Evolutionary conservation across 2,113 vertebrate genomes (phyloP).

Genomic region (Zosterops japonicus): DNA sequence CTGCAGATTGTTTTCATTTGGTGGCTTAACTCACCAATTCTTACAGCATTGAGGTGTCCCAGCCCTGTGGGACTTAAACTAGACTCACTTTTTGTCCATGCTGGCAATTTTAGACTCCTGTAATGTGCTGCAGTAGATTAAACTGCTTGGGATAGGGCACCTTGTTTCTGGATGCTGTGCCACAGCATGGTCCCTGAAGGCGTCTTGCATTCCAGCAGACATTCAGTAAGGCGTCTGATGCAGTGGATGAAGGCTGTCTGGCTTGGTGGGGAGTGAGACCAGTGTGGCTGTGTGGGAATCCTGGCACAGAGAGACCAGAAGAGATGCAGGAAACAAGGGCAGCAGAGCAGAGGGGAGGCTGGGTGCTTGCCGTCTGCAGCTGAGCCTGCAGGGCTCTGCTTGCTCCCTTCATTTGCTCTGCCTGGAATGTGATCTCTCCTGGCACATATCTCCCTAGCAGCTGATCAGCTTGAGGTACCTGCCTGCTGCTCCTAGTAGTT

Average conservation of each 20-base stretch:
- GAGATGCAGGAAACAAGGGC: background rate
- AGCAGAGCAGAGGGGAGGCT: too few relatives aligned
- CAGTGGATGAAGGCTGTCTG: background rate
- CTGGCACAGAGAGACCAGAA: accelerated
- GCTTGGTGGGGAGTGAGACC: background rate
- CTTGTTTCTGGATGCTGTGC: background rate
- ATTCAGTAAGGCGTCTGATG: background rate
- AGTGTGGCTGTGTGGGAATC: background rate
- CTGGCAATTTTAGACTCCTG: background rate
- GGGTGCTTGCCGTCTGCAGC: background rate
- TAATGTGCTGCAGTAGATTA: background rate
- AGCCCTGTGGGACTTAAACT: background rate
- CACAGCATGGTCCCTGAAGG: accelerated
- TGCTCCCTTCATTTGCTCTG: background rate
- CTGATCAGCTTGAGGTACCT: background rate
- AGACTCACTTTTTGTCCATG: background rate
- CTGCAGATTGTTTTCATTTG: background rate
- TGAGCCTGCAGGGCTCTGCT: background rate
- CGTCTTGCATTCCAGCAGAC: background rate
- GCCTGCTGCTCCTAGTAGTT: background rate
- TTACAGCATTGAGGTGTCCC: background rate
- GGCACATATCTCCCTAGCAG: background rate
- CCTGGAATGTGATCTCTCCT: background rate
- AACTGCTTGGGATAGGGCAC: background rate
- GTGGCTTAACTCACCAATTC: background rate